Percentiles rank a stretch among this genome's conserved stretches.
Evolutionary conservation across 2,797 vertebrate species (phyloP).

Genomic region (Serranus cabrilla): DNA sequence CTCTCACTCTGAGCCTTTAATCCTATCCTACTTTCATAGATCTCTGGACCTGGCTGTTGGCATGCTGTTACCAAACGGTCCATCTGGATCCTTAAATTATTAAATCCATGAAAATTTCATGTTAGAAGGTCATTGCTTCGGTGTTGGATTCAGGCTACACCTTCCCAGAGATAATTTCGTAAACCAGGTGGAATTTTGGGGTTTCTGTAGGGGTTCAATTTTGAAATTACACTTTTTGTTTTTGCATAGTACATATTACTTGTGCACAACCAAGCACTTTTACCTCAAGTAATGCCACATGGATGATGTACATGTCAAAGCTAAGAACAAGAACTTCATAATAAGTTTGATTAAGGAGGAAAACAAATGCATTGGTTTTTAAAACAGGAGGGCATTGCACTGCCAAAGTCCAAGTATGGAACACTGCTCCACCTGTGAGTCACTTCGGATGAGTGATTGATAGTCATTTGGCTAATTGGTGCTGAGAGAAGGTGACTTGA

Average conservation of each 20-base stretch:
- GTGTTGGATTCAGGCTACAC: neutral
- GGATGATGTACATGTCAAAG: neutral
- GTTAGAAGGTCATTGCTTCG: neutral
- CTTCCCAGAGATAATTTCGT: neutral
- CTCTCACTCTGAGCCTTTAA: neutral
- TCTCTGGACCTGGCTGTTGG: neutral
- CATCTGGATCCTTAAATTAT: neutral
- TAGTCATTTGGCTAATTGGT: neutral
- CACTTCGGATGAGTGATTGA: constrained; percentile 6
- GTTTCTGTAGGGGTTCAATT: neutral
- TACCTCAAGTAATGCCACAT: neutral
- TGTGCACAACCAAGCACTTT: neutral
- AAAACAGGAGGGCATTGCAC: neutral
- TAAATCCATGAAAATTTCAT: neutral
- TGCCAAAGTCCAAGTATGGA: neutral
- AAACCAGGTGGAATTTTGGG: neutral
- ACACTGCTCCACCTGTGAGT: neutral
- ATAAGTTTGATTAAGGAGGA: neutral
- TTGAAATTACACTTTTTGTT: neutral
- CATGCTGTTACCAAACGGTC: neutral
- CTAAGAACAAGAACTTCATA: neutral
- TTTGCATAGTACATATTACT: no score
- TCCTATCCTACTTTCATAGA: neutral
- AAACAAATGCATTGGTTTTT: neutral
- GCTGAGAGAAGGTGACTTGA: neutral